Evolutionary conservation across 2,113 vertebrate genomes (phyloP).

Genomic region (Podocnemis expansa): DNA sequence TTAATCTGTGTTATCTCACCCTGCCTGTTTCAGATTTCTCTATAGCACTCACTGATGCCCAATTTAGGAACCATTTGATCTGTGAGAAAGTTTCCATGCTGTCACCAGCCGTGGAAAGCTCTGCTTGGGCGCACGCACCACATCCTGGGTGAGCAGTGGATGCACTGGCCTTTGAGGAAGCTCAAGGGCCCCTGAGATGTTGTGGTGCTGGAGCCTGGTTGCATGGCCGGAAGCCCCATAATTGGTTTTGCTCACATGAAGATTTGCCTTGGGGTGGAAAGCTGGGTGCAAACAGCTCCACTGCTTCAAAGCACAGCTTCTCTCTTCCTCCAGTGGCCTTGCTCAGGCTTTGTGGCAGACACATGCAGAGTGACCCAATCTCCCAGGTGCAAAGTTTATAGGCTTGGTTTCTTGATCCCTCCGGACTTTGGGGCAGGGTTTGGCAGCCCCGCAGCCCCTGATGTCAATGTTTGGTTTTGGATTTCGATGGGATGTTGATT

Average conservation of each 20-base stretch:
- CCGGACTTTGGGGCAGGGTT: background rate
- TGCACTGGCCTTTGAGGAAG: background rate
- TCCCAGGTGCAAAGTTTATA: background rate
- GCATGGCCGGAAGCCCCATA: background rate
- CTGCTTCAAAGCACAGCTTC: too few species aligned
- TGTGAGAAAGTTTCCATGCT: background rate
- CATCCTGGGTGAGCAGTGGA: background rate
- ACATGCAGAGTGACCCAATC: background rate
- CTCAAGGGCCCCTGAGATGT: background rate
- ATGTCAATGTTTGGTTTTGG: background rate
- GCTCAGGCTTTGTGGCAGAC: background rate
- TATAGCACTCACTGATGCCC: background rate
- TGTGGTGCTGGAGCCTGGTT: background rate
- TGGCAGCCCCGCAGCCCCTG: background rate
- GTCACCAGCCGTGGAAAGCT: background rate
- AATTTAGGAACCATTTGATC: background rate
- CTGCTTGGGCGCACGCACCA: background rate
- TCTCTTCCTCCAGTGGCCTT: background rate
- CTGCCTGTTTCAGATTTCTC: background rate
- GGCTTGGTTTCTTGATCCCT: background rate
- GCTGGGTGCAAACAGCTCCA: too few species aligned
- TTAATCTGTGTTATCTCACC: slow-evolving; percentile 2
- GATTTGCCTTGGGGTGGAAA: background rate
- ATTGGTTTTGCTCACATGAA: background rate
- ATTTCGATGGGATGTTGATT: background rate